phyloP scores from a whole-genome alignment of 2,797 vertebrate species.

The Sardinella longiceps region DNA sequence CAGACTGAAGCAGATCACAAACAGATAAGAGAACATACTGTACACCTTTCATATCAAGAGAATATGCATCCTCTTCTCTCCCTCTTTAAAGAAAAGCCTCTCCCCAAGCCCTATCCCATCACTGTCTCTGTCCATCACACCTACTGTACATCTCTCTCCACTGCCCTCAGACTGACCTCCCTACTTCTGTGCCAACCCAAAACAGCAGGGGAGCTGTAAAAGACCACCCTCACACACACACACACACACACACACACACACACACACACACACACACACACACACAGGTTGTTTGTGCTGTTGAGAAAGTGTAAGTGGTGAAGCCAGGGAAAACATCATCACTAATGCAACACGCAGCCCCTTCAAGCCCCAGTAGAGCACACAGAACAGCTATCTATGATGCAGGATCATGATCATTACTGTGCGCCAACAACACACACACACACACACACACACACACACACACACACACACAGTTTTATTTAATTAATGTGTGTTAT shows the following conservation, averaged over 20 bases:
- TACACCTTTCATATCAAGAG: background rate
- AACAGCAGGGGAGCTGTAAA: background rate
- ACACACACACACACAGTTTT: conserved; percentile 64
- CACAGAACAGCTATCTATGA: conserved; percentile 63
- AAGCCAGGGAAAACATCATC: conserved; percentile 73
- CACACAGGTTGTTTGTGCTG: conserved; percentile 27
- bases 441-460: conserved; percentile 21
- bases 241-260: background rate
- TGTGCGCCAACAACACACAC: conserved; percentile 36
- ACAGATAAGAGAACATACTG: no score
- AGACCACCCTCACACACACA: background rate
- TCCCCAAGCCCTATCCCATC: no score
- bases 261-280: conserved; percentile 1
- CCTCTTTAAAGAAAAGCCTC: no score
- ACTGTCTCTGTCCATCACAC: background rate
- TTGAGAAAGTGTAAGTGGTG: conserved; percentile 68
- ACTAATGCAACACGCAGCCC: conserved; percentile 74
- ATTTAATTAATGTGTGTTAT: conserved; percentile 80
- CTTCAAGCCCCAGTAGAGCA: conserved; percentile 60
- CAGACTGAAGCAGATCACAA: background rate
- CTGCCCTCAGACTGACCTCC: background rate
- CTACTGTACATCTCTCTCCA: background rate
- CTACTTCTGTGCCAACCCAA: background rate
- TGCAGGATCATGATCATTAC: conserved; percentile 64
- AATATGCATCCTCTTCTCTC: background rate